Conservation (phyloP, 2,797 vertebrate species). For the Acomys russatus region DNA sequence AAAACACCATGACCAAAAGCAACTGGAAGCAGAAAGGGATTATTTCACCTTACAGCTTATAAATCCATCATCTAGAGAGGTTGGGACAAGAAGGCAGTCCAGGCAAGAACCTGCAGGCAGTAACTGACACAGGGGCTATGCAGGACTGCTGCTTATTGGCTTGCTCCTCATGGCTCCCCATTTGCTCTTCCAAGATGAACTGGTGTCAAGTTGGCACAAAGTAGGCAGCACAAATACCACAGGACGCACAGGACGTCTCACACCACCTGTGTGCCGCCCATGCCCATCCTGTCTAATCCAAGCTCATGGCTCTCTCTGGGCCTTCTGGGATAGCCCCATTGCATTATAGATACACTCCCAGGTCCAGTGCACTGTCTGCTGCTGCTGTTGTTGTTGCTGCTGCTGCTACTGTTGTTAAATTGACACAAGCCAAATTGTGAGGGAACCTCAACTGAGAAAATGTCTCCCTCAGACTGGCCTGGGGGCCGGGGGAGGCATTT, state of each 20-base stretch:
- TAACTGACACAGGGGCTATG: background rate
- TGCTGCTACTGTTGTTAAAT: background rate
- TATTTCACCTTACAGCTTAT: background rate
- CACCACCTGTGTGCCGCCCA: rapidly evolving
- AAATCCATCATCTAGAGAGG: background rate
- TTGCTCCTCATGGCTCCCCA: background rate
- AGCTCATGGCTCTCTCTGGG: rapidly evolving
- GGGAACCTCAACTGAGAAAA: background rate
- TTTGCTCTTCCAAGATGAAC: background rate
- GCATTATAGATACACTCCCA: rapidly evolving
- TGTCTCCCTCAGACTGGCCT: background rate
- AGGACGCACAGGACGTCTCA: rapidly evolving
- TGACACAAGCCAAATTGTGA: background rate
- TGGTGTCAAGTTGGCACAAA: background rate
- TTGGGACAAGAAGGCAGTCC: background rate
- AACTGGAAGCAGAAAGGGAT: too few species aligned
- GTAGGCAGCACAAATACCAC: background rate
- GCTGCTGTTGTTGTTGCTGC: background rate
- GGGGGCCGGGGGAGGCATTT: background rate
- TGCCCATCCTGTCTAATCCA: background rate
- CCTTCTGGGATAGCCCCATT: rapidly evolving
- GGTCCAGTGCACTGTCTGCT: background rate
- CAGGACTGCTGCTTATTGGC: background rate
- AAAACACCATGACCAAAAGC: background rate
- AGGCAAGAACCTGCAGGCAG: background rate